Conservation (phyloP, 2,888 invertebrate species). For the Melolontha melolontha region DNA sequence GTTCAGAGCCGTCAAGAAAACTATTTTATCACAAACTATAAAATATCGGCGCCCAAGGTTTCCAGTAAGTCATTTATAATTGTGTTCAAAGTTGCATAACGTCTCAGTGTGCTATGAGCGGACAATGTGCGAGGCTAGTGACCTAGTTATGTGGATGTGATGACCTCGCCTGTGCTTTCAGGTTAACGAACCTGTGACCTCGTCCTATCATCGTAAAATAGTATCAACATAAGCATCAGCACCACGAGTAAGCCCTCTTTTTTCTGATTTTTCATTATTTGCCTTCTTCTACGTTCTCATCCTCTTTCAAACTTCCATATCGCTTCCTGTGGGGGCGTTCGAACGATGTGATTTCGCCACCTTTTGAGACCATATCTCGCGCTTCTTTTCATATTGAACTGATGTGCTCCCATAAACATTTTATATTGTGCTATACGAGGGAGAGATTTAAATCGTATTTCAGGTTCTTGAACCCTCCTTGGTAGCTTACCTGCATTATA, state of each 20-base stretch:
- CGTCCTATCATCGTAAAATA: slow-evolving; percentile 26
- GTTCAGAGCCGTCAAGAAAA: no score
- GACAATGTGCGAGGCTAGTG: slow-evolving; percentile 49
- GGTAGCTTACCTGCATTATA: not conserved
- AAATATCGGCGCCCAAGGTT: slow-evolving; percentile 46
- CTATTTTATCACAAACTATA: slow-evolving; percentile 34
- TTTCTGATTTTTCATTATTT: slow-evolving; percentile 34
- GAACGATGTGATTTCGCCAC: slow-evolving; percentile 3
- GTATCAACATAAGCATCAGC: not conserved
- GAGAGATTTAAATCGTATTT: slow-evolving; percentile 25
- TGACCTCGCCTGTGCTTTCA: slow-evolving; percentile 49
- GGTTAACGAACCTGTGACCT: slow-evolving; percentile 53
- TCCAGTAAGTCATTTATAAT: slow-evolving; percentile 49
- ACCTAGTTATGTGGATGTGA: slow-evolving; percentile 48
- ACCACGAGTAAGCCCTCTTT: slow-evolving; percentile 36
- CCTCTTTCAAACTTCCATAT: slow-evolving; percentile 1
- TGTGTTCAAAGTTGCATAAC: slow-evolving; percentile 47
- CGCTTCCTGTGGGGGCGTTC: slow-evolving; percentile 22
- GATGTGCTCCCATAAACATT: slow-evolving; percentile 12
- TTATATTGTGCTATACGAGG: slow-evolving; percentile 13
- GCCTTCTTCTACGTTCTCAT: not conserved
- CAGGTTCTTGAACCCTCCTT: slow-evolving; percentile 30
- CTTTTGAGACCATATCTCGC: slow-evolving; percentile 1
- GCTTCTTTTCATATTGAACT: slow-evolving; percentile 2
- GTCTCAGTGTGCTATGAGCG: slow-evolving; percentile 17